These are phyloP conservation scores for Yoshiicerus persimilis DNA, from an alignment of 1,140 invertebrate species.

Conservation along the genomic window DNA sequence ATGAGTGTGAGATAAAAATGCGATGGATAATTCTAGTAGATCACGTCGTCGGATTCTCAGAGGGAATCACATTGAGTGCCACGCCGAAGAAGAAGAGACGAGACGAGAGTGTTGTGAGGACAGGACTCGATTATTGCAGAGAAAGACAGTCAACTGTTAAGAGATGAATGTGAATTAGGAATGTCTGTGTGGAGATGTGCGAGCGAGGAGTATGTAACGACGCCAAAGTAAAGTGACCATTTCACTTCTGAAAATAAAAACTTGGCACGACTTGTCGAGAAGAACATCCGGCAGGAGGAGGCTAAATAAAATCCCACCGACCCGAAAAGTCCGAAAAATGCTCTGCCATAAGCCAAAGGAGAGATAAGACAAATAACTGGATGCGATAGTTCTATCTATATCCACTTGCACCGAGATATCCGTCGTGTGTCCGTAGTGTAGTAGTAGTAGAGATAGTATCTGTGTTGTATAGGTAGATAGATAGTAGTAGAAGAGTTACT, in stretches of 20 bases:
- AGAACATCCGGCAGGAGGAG: conserved; percentile 2
- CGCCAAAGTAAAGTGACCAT: conserved; percentile 1
- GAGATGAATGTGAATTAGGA: background rate
- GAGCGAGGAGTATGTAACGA: background rate
- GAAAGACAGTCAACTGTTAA: background rate
- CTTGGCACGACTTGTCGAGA: background rate
- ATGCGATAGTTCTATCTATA: background rate
- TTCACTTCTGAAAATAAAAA: conserved; percentile 25
- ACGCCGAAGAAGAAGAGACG: background rate
- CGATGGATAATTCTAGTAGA: background rate
- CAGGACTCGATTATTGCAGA: background rate
- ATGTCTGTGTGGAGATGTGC: background rate
- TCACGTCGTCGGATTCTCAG: background rate
- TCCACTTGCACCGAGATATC: no score
- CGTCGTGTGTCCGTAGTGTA: no score
- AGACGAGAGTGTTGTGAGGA: no score
- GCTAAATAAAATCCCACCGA: conserved; percentile 15
- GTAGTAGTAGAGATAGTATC: no score
- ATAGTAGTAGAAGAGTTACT: no score
- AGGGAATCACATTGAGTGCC: background rate
- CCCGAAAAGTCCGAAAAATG: conserved; percentile 8
- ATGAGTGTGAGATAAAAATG: background rate
- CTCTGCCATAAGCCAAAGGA: background rate
- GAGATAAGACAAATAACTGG: background rate
- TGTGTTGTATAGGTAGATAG: background rate